Conservation (phyloP, 2,113 vertebrate species). For the Recurvirostra avosetta region DNA sequence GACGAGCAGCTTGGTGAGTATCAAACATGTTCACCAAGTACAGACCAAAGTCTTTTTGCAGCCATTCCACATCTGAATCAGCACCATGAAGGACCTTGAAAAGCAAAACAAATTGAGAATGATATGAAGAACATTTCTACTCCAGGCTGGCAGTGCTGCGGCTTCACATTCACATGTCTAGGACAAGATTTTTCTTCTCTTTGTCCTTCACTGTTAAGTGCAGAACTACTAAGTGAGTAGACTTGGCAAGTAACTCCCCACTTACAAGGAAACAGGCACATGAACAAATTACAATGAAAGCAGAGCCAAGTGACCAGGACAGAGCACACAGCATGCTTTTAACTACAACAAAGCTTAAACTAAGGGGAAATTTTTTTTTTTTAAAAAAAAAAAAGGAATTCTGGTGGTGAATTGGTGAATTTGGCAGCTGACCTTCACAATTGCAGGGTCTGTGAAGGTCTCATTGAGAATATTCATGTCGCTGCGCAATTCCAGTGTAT, state of each 20-base stretch:
- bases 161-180: not conserved
- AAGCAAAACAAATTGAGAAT: not conserved
- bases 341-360: not conserved
- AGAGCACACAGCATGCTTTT: not conserved
- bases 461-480: conserved; percentile 93
- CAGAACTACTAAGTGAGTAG: not conserved
- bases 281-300: not conserved
- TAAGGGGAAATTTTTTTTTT: too few relatives aligned
- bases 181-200: not conserved
- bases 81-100: conserved; percentile 92
- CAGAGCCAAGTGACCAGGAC: not conserved
- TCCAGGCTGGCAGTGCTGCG: not conserved
- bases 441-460: conserved; percentile 87
- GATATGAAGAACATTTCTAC: not conserved
- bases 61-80: conserved; percentile 95
- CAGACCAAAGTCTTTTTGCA: conserved; percentile 93
- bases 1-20: conserved; percentile 92
- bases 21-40: conserved; percentile 96
- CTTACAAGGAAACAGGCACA: not conserved
- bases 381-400: not conserved
- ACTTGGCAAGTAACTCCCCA: not conserved
- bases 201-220: not conserved
- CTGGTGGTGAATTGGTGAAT: not conserved
- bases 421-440: conserved; percentile 87
- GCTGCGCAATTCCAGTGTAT: conserved; percentile 86